Base-by-base conservation (phyloP, 2,888 invertebrate species). In the Nephrotoma guestfalica region DNA sequence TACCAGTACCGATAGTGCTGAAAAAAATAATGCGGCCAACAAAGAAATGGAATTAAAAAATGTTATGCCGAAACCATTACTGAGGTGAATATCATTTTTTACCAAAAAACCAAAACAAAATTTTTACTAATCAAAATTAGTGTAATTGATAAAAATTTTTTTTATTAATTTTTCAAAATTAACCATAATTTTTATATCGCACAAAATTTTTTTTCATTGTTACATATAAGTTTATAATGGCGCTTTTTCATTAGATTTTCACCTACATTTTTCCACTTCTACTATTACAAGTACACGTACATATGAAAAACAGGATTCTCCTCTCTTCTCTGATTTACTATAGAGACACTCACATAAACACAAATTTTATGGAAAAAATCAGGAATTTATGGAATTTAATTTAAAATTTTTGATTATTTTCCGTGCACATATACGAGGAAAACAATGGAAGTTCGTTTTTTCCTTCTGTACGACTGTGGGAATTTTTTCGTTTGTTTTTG, bases 11-110 rank as follows among this genome's bases (percentile, higher is more conserved):
- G 94, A 94, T 88, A 95, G 94, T 89, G 95, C 95, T 87, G 96
- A 96, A 92, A 96, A 96, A 92, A 95, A 96, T 91, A 96, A 96
- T 91, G 94, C 94, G 87, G 95, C 96, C 89, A 96, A 95, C 93
- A 96, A 96, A 93, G 96, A 96, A 91, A 96, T 96, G 96, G 96
- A 96, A 91, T 93, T 96, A 88, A 96, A 96, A 93, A 95, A 96
- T 91, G 96, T 96, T 87, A 95, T 96, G 91, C 95, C 96, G 88
- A 96, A 96, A 89, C 96, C 96, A 86, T 94, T 96, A 89, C 96
- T 96, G 93, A 96, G 96, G 96, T 96, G 95, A 92, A 86, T 41
- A 47, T 47, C 30, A 18, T 30, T 51, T 30, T 30, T 30, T 43
- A 43, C 7, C 11, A 43, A 43, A 43, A 43, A 43, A 43, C 1